Evolutionary conservation across 1,140 invertebrate species (phyloP).

Genomic region (Bradynema listronoti): DNA sequence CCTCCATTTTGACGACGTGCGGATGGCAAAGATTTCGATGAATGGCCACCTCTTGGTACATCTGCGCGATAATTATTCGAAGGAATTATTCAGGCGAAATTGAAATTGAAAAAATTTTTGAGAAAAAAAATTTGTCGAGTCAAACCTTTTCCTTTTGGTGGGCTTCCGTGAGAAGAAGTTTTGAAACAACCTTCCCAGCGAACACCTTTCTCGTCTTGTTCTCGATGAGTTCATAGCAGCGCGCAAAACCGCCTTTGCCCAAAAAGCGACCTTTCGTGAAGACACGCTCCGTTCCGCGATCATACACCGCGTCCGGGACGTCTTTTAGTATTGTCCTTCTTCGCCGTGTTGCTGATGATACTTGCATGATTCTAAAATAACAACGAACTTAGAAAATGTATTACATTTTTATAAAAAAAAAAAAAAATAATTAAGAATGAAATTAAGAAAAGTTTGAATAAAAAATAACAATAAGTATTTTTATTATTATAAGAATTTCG

Average conservation of each 20-base stretch:
- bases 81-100: not conserved
- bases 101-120: not conserved
- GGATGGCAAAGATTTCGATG: slow-evolving; percentile 77
- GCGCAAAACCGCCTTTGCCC: slow-evolving; percentile 91
- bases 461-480: too few relatives aligned
- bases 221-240: slow-evolving; percentile 91
- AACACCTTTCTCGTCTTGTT: slow-evolving; percentile 71
- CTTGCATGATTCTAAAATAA: too few relatives aligned
- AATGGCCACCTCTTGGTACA: slow-evolving; percentile 81
- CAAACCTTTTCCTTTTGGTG: slow-evolving; percentile 33
- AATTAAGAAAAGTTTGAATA: too few relatives aligned
- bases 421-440: too few relatives aligned
- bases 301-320: slow-evolving; percentile 26
- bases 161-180: slow-evolving; percentile 78
- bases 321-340: slow-evolving; percentile 19
- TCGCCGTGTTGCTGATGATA: too few relatives aligned
- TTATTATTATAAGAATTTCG: too few relatives aligned
- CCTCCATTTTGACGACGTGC: slow-evolving; percentile 85
- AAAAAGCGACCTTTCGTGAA: slow-evolving; percentile 39
- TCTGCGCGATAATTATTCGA: too few relatives aligned
- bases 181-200: slow-evolving; percentile 94
- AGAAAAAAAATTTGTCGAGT: not conserved
- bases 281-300: slow-evolving; percentile 8
- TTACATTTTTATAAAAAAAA: too few relatives aligned
- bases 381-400: too few relatives aligned